Conservation (phyloP, 2,113 vertebrate genomes). For the Clarias gariepinus region DNA sequence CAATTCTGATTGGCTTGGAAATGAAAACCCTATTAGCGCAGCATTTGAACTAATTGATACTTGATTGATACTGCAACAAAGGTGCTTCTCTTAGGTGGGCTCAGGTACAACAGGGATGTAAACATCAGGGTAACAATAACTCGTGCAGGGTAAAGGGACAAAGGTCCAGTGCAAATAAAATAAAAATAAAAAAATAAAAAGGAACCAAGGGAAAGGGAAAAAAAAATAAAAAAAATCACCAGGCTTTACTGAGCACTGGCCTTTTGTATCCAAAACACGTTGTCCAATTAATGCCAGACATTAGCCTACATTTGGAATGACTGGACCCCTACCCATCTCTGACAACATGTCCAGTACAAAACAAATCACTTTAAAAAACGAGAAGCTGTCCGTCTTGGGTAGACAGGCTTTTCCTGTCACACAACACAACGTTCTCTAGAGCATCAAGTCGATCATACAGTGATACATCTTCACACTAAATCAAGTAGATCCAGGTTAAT, state of each 20-base stretch:
- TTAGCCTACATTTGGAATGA: constrained; percentile 45
- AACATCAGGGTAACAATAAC: not conserved
- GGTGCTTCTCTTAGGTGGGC: constrained; percentile 16
- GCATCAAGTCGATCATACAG: not conserved
- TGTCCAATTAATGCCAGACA: constrained; percentile 8
- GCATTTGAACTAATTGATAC: constrained; percentile 37
- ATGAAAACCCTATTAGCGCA: constrained; percentile 46
- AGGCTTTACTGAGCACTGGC: constrained; percentile 15
- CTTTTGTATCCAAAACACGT: constrained; percentile 21
- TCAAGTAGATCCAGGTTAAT: not conserved
- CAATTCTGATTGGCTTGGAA: constrained; percentile 35
- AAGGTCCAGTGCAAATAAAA: constrained; percentile 29
- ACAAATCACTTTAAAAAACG: not conserved
- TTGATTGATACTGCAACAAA: constrained; percentile 48
- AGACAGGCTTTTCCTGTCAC: not conserved
- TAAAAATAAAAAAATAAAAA: not conserved
- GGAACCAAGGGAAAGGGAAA: not conserved
- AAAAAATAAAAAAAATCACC: not conserved
- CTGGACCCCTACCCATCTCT: constrained; percentile 36
- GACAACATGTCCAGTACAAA: constrained; percentile 17
- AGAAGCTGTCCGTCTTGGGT: not conserved
- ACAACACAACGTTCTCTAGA: not conserved
- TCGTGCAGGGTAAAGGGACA: not conserved
- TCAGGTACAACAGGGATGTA: constrained; percentile 7
- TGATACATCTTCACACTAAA: constrained; percentile 4